Base-by-base conservation (phyloP, 2,113 vertebrate species). In the Antennarius striatus region DNA sequence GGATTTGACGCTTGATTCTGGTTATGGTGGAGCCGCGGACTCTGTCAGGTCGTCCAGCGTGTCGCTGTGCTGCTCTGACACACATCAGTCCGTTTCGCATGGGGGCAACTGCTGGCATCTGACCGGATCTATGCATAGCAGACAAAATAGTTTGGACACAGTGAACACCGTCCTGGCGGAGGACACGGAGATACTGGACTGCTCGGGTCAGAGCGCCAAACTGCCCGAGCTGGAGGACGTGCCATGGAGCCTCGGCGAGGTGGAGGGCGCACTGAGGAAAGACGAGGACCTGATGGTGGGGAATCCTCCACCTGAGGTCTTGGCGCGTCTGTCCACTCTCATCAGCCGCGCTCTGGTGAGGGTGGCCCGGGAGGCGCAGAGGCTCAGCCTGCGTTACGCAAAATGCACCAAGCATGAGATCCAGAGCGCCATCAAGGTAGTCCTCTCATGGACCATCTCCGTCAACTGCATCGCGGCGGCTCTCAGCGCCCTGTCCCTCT, bases 61-160 rank as follows among this genome's bases (percentile, higher is more conserved):
- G 88, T 94, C 93, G 75, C 88, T 93, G 79, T 93, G 91, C 76
- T 92, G 91, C 79, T 93, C 91, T 73, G 92, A 93, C 90, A 83
- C 92, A 87, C 90, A 91, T 63, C 90, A 79, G 74, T 91, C 90
- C 68, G 65, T 90, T 61, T 61, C 88, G 82, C 92, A 91, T 82
- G 92, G 91, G 68, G 91, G 84, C 66, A 95, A 95, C 95, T 92
- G 95, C 94, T 96, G 96, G 96, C 95, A 94, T 94, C 93, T 98
- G 95, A 94, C 96, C 80, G 96, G 93, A 93, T 97, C 96, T 91
- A 97, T 98, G 96, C 95, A 96, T 93, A 96, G 95, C 93, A 89
- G 96, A 90, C 96, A 97, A 80, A 96, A 97, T 94, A 98, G 97
- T 91, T 93, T 97, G 88, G 97, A 98, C 93, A 97, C 97, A 47